phyloP scores from a whole-genome alignment of 2,113 vertebrate genomes.

The Todiramphus chloris region DNA sequence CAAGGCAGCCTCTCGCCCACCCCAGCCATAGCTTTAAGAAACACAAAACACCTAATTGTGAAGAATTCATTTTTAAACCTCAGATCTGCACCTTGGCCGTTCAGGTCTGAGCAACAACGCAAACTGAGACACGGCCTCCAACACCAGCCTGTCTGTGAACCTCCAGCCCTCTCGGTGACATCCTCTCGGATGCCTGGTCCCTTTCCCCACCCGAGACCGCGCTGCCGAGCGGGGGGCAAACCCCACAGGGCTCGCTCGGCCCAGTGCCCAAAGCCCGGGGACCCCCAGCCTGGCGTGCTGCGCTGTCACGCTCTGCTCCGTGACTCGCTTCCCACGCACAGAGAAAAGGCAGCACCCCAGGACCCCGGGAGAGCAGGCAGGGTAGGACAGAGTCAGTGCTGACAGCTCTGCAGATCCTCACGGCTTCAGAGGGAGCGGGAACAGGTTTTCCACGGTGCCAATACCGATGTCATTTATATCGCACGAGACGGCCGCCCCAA shows the following conservation, averaged over 20 bases:
- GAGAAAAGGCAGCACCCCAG: rapidly evolving
- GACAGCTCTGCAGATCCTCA: background rate
- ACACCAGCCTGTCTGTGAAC: rapidly evolving
- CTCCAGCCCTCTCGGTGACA: background rate
- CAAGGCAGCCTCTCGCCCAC: background rate
- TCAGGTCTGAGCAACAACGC: background rate
- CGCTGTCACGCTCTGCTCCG: rapidly evolving
- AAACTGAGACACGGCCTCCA: rapidly evolving
- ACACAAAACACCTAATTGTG: background rate
- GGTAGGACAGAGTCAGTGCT: rapidly evolving
- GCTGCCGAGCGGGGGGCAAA: background rate
- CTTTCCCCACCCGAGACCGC: rapidly evolving
- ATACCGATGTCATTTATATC: rapidly evolving
- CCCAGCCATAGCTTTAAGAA: background rate
- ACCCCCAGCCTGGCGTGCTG: background rate
- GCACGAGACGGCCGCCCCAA: background rate
- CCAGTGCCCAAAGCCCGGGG: background rate
- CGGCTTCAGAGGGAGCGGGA: background rate
- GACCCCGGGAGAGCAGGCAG: rapidly evolving
- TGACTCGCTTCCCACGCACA: rapidly evolving
- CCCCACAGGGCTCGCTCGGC: rapidly evolving
- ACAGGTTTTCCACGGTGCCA: background rate
- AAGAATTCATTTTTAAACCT: background rate
- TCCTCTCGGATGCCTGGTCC: rapidly evolving
- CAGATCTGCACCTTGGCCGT: background rate